Base-by-base conservation (phyloP, 2,888 invertebrate genomes). In the Acleris emargana region DNA sequence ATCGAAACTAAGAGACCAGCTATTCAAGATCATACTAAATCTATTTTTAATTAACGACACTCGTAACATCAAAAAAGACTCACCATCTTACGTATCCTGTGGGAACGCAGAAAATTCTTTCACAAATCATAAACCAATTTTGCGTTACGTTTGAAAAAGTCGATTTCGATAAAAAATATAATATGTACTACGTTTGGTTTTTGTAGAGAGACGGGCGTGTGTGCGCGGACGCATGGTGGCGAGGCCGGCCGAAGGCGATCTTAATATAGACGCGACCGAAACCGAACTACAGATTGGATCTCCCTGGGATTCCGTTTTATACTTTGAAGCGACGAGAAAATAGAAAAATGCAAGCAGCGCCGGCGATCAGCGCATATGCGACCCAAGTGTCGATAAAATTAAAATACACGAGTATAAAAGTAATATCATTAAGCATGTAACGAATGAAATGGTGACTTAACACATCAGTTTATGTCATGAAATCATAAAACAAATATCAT, bases 181-280 rank as follows among this genome's bases (percentile, higher is more conserved):
- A 87, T 88, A 89, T 84, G 88, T 87, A 80, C 88, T 88, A 86
- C 90, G 91, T 87, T 88, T 89, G 83, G 80, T 82, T 88, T 86
- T 89, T 84, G 81, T 82, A 84, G 86, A 78, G 83, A 77, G 81
- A 75, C 70, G 81, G 78, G 73, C 77, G 74, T 77, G 73, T 82
- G 78, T 89, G 91, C 89, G 90, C 84, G 75, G 70, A 77, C 84
- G 86, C 91, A 91, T 91, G 71, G 71, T 79, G 79, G 68, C 86
- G 89, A 89, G 89, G 90, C 84, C 89, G 79, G 76, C 49, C 76
- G 81, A 78, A 82, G 83, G 79, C 82, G 86, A 79, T 91, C 91
- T 91, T 91, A 89, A 91, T 90, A 81, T 92, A 92, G 91, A 89
- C 69, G 82, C 87, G 84, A 83, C 84, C 87, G 77, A 78, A 77